Evolutionary conservation across 2,113 vertebrate species (phyloP).

Genomic region (Rhineura floridana): DNA sequence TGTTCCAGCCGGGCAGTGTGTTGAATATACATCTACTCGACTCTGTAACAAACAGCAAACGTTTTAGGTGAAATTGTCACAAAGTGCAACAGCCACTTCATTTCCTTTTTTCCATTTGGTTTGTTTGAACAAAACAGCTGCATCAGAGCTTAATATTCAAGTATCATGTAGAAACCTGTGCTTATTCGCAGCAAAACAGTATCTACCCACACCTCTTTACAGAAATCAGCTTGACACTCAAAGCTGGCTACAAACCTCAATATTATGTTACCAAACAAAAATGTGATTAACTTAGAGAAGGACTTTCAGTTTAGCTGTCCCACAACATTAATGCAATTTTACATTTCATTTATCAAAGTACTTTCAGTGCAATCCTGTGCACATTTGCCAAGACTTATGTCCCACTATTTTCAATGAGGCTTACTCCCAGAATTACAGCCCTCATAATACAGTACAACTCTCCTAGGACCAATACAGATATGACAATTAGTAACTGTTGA

Average conservation of each 20-base stretch:
- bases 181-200: background rate
- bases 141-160: background rate
- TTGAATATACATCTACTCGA: conserved; percentile 89
- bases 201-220: background rate
- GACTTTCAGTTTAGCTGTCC: background rate
- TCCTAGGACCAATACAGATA: too few species aligned
- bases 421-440: background rate
- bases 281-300: background rate
- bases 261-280: background rate
- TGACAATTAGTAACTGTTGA: too few species aligned
- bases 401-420: background rate
- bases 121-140: background rate
- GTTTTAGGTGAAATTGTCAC: conserved; percentile 7
- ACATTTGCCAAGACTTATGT: background rate
- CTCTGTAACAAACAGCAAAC: conserved; percentile 78
- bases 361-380: background rate
- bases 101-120: background rate
- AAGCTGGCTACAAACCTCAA: background rate
- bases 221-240: background rate
- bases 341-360: background rate
- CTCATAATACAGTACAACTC: background rate
- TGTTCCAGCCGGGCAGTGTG: conserved; percentile 91
- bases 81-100: background rate
- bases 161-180: background rate
- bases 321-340: background rate